Conservation (phyloP, 2,113 vertebrate genomes). For the Aptenodytes forsteri region DNA sequence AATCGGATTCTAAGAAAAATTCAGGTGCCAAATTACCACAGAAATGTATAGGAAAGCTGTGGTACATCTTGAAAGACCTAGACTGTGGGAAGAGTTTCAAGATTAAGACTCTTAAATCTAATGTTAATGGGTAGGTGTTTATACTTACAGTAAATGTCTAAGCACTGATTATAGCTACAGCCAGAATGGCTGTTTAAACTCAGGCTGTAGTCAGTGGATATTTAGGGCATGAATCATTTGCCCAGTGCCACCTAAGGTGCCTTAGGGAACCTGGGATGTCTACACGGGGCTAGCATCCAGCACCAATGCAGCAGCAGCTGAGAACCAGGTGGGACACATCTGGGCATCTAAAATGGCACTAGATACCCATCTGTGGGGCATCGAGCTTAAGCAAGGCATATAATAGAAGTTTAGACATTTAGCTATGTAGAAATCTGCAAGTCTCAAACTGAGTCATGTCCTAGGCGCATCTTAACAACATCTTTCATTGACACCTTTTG, state of each 20-base stretch:
- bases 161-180: neutral
- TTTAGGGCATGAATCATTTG: neutral
- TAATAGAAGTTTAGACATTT: neutral
- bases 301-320: neutral
- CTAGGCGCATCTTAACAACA: neutral
- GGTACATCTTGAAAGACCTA: neutral
- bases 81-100: neutral
- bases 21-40: neutral
- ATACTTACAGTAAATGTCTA: neutral
- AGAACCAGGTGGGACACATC: neutral
- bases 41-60: neutral
- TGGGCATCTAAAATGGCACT: neutral
- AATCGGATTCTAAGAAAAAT: neutral
- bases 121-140: neutral
- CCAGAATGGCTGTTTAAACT: neutral
- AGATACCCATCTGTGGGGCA: neutral
- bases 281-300: neutral
- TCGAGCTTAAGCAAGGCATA: neutral
- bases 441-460: neutral
- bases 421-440: neutral
- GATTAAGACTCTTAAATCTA: neutral
- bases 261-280: neutral
- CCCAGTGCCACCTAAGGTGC: neutral
- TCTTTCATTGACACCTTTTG: neutral
- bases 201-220: neutral